These are phyloP conservation scores for Pseudomugil tenellus DNA, from an alignment of 2,797 vertebrate species.

Conservation along the genomic window DNA sequence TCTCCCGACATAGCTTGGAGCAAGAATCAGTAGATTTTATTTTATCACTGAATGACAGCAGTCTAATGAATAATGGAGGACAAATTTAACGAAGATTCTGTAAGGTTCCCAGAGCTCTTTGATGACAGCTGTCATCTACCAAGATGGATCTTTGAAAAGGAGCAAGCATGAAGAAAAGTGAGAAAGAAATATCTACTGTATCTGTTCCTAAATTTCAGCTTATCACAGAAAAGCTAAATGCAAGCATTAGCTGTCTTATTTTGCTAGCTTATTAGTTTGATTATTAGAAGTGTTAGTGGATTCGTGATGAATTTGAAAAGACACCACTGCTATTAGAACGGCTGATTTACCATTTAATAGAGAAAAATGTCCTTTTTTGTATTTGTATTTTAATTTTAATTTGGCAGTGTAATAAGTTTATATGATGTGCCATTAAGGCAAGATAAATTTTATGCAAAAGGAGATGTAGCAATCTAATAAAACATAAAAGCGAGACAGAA, in stretches of 20 bases:
- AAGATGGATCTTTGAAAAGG: background rate
- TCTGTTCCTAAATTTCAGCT: background rate
- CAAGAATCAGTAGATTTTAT: background rate
- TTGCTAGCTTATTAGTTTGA: background rate
- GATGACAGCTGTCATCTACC: background rate
- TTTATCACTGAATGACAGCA: background rate
- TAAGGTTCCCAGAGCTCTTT: background rate
- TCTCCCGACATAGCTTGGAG: background rate
- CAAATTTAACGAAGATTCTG: background rate
- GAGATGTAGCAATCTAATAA: background rate
- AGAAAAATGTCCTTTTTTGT: background rate
- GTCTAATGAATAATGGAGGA: background rate
- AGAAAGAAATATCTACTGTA: no score
- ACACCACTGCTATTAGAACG: background rate
- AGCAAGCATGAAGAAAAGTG: background rate
- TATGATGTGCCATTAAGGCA: background rate
- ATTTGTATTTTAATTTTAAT: no score
- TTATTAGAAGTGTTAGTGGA: background rate
- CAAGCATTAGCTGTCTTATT: background rate
- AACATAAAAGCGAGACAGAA: background rate
- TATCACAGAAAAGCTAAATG: background rate
- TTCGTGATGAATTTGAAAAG: background rate
- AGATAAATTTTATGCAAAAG: background rate
- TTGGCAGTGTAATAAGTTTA: no score
- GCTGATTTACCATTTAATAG: background rate